Conservation (phyloP, 2,888 invertebrate genomes). For the Epirrita christyi region DNA sequence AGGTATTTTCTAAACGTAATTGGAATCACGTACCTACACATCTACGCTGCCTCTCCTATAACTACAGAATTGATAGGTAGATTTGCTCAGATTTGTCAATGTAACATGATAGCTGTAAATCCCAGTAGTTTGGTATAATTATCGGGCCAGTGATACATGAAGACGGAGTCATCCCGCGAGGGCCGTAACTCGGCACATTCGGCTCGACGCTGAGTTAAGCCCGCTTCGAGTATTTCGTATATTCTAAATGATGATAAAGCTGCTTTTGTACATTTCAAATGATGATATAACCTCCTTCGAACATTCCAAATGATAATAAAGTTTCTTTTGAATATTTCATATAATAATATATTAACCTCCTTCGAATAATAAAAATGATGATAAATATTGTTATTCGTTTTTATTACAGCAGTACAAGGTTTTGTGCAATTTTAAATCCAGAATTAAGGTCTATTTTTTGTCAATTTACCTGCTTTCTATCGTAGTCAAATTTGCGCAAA, state of each 20-base stretch:
- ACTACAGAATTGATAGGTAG: no score
- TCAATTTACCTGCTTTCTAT: no score
- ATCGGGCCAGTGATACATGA: constrained; percentile 56
- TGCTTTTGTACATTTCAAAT: constrained; percentile 16
- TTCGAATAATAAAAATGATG: no score
- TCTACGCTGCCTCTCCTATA: no score
- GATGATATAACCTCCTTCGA: constrained; percentile 14
- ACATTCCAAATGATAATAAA: constrained; percentile 20
- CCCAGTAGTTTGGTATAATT: constrained; percentile 48
- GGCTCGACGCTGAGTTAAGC: constrained; percentile 20
- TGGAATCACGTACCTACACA: no score
- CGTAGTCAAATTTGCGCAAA: no score
- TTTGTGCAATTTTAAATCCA: no score
- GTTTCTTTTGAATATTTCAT: no score
- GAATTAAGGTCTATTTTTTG: no score
- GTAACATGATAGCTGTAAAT: constrained; percentile 28
- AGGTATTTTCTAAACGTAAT: no score
- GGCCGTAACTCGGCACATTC: constrained; percentile 45
- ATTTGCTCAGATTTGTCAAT: constrained; percentile 10
- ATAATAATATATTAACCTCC: no score
- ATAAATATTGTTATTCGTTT: constrained; percentile 18
- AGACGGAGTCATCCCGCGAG: constrained; percentile 49
- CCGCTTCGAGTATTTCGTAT: constrained; percentile 24
- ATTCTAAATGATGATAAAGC: constrained; percentile 28
- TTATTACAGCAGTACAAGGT: constrained; percentile 2